Evolutionary conservation across 2,888 invertebrate genomes (phyloP), one percentile per base, ranked within the genome.

Genomic region (Orchesella flavescens): DNA sequence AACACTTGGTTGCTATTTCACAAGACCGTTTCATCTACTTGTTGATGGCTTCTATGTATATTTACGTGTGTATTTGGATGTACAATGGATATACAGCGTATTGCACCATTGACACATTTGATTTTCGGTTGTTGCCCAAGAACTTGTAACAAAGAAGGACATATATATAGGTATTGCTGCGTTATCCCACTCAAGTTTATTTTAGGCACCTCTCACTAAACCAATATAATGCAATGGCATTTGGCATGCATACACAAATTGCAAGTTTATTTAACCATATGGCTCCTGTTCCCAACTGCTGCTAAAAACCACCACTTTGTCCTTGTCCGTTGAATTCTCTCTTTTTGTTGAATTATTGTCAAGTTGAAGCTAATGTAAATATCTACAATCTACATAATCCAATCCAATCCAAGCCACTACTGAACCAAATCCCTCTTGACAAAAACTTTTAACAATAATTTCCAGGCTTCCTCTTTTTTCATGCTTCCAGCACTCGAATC

Each of bases 251-350:
- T 66, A 34, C 34, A 34, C 34, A 34, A 34, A 34, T 34, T 46
- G 34, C 34, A n/a, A 21, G 49, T 69, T 68, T 68, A 68, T 68
- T 49, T 69, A 69, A 53, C 69, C 69, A 69, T 53, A 49, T 69
- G 69, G 69, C 53, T 23, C 12, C 66, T 66, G 66, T 44, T 7
- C 17, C 44, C 10, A n/a, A 2, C n/a, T 17, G 66, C 19, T 59
- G n/a, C n/a, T n/a, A n/a, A n/a, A n/a, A n/a, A n/a, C n/a, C 10
- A 49, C 49, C 49, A 49, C 49, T 53, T n/a, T n/a, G 17, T 53
- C n/a, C 17, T n/a, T 53, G 15, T 53, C 53, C 53, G 53, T n/a
- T 49, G 21, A 69, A 49, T 53, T 53, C 53, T n/a, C 9, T 53
- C 7, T 17, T 66, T 66, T 66, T 66, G 43, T 66, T 66, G 44